phyloP scores from a whole-genome alignment of 2,113 vertebrate genomes.

The Mastomys coucha region DNA sequence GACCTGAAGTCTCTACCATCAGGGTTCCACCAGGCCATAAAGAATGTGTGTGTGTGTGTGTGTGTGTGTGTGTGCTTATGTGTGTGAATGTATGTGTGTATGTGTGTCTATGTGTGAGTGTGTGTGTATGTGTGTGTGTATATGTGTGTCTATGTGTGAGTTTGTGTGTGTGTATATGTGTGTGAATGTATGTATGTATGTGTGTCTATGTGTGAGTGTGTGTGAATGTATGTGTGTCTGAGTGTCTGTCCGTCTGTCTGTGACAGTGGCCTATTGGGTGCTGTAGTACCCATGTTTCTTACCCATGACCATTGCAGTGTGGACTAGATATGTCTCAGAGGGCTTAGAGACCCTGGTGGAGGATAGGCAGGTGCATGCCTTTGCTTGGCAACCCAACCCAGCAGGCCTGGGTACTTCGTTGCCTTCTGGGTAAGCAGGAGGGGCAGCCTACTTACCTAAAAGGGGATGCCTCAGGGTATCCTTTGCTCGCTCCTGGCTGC shows the following conservation, averaged over 20 bases:
- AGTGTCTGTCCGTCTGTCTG: no score
- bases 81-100: background rate
- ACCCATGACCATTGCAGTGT: accelerated
- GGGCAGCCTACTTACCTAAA: conserved; percentile 87
- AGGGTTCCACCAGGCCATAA: background rate
- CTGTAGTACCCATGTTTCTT: background rate
- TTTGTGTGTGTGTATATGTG: background rate
- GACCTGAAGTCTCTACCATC: background rate
- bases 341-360: background rate
- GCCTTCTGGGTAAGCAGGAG: accelerated
- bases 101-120: background rate
- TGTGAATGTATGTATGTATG: background rate
- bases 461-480: conserved; percentile 88
- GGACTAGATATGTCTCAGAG: no score
- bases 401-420: accelerated
- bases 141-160: background rate
- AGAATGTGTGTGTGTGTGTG: background rate
- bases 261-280: background rate
- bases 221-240: no score
- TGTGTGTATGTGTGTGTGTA: background rate
- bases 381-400: background rate
- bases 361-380: background rate
- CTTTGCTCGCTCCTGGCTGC: conserved; percentile 91
- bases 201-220: no score
- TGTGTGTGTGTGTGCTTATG: background rate